A percentile compares a stretch with the other conserved stretches of the same genome.
phyloP scores from a whole-genome alignment of 2,888 invertebrate genomes.

The Dasypolia templi region DNA sequence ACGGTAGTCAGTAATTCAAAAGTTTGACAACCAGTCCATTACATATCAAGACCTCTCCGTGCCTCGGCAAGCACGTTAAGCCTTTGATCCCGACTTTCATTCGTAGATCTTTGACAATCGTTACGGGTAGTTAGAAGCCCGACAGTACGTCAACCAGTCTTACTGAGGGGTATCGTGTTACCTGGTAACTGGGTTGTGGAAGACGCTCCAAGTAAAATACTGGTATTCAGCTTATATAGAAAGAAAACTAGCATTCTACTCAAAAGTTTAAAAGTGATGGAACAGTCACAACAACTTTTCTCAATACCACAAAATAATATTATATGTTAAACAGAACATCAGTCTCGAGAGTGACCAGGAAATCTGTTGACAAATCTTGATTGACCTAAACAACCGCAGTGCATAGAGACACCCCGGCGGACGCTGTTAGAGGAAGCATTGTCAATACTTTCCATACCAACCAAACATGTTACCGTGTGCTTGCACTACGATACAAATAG shows the following conservation, averaged over 20 bases:
- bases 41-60: too few species aligned
- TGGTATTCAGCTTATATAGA: neutral
- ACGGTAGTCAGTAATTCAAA: too few species aligned
- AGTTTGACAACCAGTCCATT: too few species aligned
- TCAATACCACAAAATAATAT: constrained; percentile 6
- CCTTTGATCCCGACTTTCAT: too few species aligned
- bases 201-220: too few species aligned
- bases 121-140: too few species aligned
- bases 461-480: neutral
- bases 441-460: neutral
- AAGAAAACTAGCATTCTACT: neutral
- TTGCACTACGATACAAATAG: neutral
- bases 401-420: too few species aligned
- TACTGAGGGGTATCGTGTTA: too few species aligned
- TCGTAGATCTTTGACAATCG: too few species aligned
- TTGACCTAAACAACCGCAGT: neutral
- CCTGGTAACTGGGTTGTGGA: too few species aligned
- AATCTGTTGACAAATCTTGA: neutral
- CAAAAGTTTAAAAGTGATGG: constrained; percentile 9
- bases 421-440: neutral
- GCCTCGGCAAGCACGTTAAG: too few species aligned
- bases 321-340: neutral
- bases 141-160: too few species aligned
- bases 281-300: constrained; percentile 14
- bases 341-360: neutral